These are phyloP conservation scores for Miopithecus talapoin DNA, from an alignment of 2,797 vertebrate species.

Conservation along the genomic window DNA sequence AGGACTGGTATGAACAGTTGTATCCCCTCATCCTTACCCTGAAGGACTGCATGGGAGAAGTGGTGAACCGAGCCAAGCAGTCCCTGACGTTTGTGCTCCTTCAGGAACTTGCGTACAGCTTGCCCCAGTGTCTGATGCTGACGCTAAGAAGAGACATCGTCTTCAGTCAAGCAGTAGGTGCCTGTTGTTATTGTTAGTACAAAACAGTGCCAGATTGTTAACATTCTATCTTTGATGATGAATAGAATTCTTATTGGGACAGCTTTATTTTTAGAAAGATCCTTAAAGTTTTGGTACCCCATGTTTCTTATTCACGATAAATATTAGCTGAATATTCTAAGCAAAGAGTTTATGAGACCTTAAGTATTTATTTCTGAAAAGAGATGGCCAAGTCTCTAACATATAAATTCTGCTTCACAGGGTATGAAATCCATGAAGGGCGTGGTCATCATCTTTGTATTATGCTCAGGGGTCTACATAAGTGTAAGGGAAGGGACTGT, in stretches of 20 bases:
- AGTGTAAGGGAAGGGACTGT: background rate
- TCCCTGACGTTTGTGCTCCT: conserved; percentile 97
- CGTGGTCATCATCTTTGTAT: accelerated
- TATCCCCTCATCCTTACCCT: conserved; percentile 90
- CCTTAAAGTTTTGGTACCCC: background rate
- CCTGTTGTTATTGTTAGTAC: background rate
- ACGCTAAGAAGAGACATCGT: conserved; percentile 95
- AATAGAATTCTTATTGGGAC: background rate
- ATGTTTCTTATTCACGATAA: background rate
- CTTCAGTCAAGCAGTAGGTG: conserved; percentile 97
- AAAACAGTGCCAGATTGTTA: accelerated
- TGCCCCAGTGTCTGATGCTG: conserved; percentile 94
- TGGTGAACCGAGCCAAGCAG: conserved; percentile 92
- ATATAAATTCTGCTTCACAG: background rate
- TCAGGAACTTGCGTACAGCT: conserved; percentile 94
- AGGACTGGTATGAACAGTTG: conserved; percentile 94
- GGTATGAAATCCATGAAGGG: background rate
- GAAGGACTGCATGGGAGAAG: conserved; percentile 94
- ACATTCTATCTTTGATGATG: background rate
- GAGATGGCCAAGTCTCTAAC: background rate
- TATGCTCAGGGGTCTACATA: background rate
- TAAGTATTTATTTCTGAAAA: background rate
- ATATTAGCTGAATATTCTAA: background rate
- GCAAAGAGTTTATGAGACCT: background rate
- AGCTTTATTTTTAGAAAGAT: background rate